Percentiles rank a stretch among this genome's conserved stretches.
These are phyloP conservation scores for Daubentonia madagascariensis DNA, from an alignment of 2,113 vertebrate genomes.

Conservation along the genomic window DNA sequence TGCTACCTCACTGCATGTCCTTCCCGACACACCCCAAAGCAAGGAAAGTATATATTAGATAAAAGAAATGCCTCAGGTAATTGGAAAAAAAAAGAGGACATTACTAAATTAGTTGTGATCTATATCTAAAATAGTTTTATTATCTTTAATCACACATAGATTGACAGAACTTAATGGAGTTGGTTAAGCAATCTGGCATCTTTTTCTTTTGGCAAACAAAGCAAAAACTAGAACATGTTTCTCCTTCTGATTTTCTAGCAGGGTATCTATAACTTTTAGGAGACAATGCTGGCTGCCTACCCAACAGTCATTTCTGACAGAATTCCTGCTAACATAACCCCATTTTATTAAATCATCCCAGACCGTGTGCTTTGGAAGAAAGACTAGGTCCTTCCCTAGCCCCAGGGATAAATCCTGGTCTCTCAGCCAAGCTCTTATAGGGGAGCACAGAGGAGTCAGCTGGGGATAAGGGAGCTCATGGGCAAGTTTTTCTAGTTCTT, in stretches of 20 bases:
- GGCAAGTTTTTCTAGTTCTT: neutral
- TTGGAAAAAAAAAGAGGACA: neutral
- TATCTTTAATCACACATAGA: neutral
- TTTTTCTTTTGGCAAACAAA: neutral
- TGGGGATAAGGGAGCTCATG: no score
- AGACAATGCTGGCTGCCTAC: neutral
- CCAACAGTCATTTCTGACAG: neutral
- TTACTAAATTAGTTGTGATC: neutral
- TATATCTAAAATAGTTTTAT: neutral
- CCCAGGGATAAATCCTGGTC: neutral
- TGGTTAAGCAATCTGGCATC: neutral
- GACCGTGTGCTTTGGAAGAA: neutral
- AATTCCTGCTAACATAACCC: neutral
- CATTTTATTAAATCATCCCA: neutral
- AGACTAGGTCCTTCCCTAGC: neutral
- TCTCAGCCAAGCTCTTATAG: no score
- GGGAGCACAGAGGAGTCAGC: rapidly evolving
- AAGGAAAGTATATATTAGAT: neutral
- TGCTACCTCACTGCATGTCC: rapidly evolving
- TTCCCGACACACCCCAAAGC: neutral
- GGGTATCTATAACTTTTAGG: neutral
- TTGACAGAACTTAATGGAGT: neutral
- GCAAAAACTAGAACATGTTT: neutral
- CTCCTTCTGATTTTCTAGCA: neutral
- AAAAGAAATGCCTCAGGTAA: neutral